These are phyloP conservation scores for Muntiacus muntjak DNA, from an alignment of 2,113 vertebrate species.

Conservation along the genomic window DNA sequence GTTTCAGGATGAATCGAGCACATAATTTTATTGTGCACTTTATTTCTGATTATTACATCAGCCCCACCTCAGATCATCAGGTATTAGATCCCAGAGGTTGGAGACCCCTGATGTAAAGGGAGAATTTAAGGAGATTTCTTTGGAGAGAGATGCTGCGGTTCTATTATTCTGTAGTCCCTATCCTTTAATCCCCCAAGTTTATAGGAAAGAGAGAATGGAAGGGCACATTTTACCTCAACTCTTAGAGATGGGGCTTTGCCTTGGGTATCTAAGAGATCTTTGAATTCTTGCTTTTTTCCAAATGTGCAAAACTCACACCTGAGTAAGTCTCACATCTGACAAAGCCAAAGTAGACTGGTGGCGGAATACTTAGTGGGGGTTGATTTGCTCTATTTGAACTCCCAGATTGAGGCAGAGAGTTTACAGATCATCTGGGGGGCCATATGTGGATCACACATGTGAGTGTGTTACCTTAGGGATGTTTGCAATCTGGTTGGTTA, in stretches of 20 bases:
- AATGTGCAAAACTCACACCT: not conserved
- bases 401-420: not conserved
- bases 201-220: not conserved
- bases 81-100: not conserved
- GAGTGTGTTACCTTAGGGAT: not conserved
- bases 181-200: not conserved
- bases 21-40: not conserved
- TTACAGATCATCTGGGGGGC: not conserved
- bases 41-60: not conserved
- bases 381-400: not conserved
- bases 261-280: not conserved
- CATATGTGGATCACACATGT: not conserved
- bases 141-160: not conserved
- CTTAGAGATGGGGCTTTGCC: not conserved
- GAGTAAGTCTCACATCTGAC: not conserved
- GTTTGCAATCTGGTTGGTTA: not conserved
- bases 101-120: not conserved
- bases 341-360: not conserved
- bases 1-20: not conserved
- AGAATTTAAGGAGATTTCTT: not conserved
- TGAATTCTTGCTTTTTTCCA: fast-evolving
- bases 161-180: not conserved
- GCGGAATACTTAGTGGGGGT: not conserved
- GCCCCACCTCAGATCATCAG: not conserved
- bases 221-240: not conserved